phyloP scores from a whole-genome alignment of 2,888 invertebrate genomes.

The Leptinotarsa peninsularis region DNA sequence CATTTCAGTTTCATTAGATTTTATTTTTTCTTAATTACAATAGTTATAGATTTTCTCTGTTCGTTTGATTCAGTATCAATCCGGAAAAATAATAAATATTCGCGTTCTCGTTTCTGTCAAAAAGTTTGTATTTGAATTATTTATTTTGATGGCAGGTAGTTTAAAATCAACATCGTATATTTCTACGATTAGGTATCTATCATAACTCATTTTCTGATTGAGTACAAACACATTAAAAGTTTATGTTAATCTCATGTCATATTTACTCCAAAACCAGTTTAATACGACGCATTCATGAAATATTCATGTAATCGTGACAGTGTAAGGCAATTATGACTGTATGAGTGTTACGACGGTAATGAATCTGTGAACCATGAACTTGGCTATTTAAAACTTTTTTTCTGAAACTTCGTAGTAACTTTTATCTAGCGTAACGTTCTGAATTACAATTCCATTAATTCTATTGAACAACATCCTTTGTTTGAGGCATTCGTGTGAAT shows the following conservation, averaged over 20 bases:
- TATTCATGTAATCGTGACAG: slow-evolving; percentile 4
- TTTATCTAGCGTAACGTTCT: slow-evolving; percentile 3
- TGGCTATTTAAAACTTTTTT: slow-evolving; percentile 1
- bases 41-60: too few relatives aligned
- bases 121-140: too few relatives aligned
- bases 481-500: not conserved
- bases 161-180: too few relatives aligned
- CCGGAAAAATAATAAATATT: too few relatives aligned
- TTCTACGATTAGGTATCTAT: too few relatives aligned
- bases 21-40: too few relatives aligned
- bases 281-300: slow-evolving; percentile 2
- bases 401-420: not conserved
- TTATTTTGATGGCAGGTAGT: too few relatives aligned
- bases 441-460: slow-evolving; percentile 8
- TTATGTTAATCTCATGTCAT: not conserved
- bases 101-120: too few relatives aligned
- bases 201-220: not conserved
- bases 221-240: not conserved
- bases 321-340: slow-evolving; percentile 2
- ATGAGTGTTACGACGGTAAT: not conserved
- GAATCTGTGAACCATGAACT: slow-evolving; percentile 15
- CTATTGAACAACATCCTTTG: slow-evolving; percentile 14
- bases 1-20: too few relatives aligned
- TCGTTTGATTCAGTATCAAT: too few relatives aligned
- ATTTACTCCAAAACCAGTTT: not conserved